These are phyloP conservation scores for Vimba vimba DNA, from an alignment of 2,113 vertebrate species.

Conservation along the genomic window DNA sequence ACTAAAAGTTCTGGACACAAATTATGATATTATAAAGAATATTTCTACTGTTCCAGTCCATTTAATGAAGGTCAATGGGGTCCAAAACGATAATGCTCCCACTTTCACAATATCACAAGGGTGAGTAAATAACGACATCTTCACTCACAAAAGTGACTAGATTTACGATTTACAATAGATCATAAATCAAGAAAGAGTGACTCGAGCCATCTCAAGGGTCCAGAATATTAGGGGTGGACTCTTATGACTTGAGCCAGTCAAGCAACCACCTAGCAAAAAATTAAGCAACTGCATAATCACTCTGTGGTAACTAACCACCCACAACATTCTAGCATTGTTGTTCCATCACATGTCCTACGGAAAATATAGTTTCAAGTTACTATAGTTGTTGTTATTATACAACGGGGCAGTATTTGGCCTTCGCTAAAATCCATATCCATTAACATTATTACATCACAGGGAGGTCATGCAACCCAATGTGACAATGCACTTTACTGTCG, in stretches of 20 bases:
- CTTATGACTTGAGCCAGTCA: neutral
- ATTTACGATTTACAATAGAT: neutral
- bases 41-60: neutral
- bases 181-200: neutral
- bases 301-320: neutral
- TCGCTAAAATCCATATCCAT: constrained; percentile 34
- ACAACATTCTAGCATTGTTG: neutral
- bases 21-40: neutral
- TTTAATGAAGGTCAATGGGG: neutral
- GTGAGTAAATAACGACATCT: neutral
- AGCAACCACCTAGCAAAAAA: neutral
- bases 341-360: neutral
- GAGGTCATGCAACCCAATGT: neutral
- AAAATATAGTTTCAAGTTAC: neutral
- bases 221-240: neutral
- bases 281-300: neutral
- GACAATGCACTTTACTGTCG: neutral
- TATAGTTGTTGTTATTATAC: neutral
- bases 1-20: too few species aligned
- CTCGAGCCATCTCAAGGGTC: neutral
- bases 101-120: neutral
- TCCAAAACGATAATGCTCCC: neutral
- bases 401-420: neutral
- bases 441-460: constrained; percentile 27
- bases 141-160: neutral